phyloP scores from a whole-genome alignment of 2,113 vertebrate genomes.

The Nothoprocta perdicaria region DNA sequence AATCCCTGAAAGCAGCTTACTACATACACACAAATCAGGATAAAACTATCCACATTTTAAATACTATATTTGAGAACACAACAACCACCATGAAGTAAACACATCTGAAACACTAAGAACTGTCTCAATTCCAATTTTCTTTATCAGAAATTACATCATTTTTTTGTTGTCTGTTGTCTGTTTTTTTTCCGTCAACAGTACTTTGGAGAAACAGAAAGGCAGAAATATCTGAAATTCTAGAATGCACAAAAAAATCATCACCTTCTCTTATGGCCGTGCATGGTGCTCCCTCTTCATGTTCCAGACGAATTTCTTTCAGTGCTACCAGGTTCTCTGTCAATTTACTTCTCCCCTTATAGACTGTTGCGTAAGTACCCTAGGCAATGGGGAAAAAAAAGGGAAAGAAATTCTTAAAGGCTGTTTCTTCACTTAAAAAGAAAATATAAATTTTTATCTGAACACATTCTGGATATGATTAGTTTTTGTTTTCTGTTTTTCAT shows the following conservation, averaged over 20 bases:
- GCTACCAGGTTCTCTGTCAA: slow-evolving; percentile 97
- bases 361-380: slow-evolving; percentile 97
- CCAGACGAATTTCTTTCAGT: slow-evolving; percentile 96
- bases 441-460: not conserved
- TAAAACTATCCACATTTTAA: not conserved
- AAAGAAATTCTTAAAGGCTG: not conserved
- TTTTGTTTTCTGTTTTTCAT: not conserved
- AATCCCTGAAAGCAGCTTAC: not conserved
- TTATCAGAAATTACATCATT: not conserved
- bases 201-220: not conserved
- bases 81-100: not conserved
- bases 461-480: not conserved
- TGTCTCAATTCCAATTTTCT: not conserved
- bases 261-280: slow-evolving; percentile 99
- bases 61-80: not conserved
- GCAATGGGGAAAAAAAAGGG: slow-evolving; percentile 15
- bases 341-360: slow-evolving; percentile 98
- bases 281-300: slow-evolving; percentile 97
- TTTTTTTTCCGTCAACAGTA: not conserved
- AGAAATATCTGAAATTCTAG: not conserved
- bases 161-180: not conserved
- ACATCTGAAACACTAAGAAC: not conserved
- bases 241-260: slow-evolving; percentile 25
- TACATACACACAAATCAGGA: not conserved
- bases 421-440: not conserved